Evolutionary conservation across 2,888 invertebrate species (phyloP).

Genomic region (Cyclophora albipunctata): DNA sequence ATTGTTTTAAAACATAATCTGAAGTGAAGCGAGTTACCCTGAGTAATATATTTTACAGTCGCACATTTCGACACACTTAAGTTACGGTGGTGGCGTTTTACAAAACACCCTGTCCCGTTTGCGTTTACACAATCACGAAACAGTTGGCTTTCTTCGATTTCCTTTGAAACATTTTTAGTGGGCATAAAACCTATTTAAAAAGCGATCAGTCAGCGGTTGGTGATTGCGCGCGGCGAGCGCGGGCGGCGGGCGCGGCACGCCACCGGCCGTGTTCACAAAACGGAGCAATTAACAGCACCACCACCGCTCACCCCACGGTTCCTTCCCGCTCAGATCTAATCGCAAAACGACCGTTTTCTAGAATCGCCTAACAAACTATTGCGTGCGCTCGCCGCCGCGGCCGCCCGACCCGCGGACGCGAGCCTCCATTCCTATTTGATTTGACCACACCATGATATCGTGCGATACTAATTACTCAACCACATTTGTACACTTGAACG

Average conservation of each 20-base stretch:
- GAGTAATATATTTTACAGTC: too few species aligned
- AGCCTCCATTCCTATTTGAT: conserved; percentile 21
- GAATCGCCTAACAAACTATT: conserved; percentile 71
- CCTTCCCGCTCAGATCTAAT: conserved; percentile 62
- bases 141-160: conserved; percentile 53
- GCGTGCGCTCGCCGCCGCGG: conserved; percentile 43
- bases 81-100: conserved; percentile 40
- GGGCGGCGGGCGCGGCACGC: conserved; percentile 62
- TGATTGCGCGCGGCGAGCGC: conserved; percentile 71
- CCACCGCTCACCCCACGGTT: conserved; percentile 39
- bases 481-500: neutral
- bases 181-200: conserved; percentile 75
- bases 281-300: conserved; percentile 72
- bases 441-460: conserved; percentile 17
- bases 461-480: conserved; percentile 9
- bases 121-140: conserved; percentile 52
- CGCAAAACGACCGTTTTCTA: conserved; percentile 75
- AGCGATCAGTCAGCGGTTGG: conserved; percentile 73
- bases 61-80: conserved; percentile 10
- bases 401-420: conserved; percentile 26
- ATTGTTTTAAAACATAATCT: too few species aligned
- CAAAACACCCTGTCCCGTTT: conserved; percentile 47
- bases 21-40: too few species aligned
- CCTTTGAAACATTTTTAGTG: conserved; percentile 67
- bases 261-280: conserved; percentile 73